Percentiles rank a stretch among this genome's conserved stretches.
Conservation (phyloP, 2,888 invertebrate genomes). For the Rotaria sp. region DNA sequence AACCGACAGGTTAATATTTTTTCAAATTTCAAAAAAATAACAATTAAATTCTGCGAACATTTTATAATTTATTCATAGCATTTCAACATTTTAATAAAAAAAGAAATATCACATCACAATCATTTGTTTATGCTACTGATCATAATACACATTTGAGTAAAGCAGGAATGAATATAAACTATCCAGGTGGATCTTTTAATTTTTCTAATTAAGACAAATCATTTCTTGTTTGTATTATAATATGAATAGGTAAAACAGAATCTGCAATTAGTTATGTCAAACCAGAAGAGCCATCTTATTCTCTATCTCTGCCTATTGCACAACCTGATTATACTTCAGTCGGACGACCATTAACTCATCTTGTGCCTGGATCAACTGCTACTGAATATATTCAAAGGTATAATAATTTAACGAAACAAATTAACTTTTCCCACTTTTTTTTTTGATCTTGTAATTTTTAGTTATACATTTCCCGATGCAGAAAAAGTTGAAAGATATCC, state of each 20-base stretch:
- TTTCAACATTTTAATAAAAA: conserved; percentile 40
- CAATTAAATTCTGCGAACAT: background rate
- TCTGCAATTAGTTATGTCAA: conserved; percentile 48
- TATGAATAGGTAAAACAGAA: conserved; percentile 45
- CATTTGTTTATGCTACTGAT: background rate
- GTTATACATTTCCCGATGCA: background rate
- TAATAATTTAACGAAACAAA: background rate
- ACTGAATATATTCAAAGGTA: background rate
- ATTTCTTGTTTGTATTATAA: too few species aligned
- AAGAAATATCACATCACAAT: conserved; percentile 42
- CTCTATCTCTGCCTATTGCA: conserved; percentile 51
- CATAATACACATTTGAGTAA: conserved; percentile 33
- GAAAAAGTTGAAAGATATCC: background rate
- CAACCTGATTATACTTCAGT: conserved; percentile 49
- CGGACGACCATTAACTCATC: conserved; percentile 48
- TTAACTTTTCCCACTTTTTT: background rate
- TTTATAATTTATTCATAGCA: background rate
- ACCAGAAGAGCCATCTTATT: conserved; percentile 43
- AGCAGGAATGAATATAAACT: conserved; percentile 53
- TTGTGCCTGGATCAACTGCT: conserved; percentile 42
- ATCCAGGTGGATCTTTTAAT: conserved; percentile 44
- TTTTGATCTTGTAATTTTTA: background rate
- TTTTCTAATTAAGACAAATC: too few species aligned
- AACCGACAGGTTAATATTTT: background rate
- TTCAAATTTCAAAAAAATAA: background rate